Evolutionary conservation across 2,113 vertebrate genomes (phyloP), one percentile per base, ranked within the genome.

Genomic region (Eolophus roseicapilla): DNA sequence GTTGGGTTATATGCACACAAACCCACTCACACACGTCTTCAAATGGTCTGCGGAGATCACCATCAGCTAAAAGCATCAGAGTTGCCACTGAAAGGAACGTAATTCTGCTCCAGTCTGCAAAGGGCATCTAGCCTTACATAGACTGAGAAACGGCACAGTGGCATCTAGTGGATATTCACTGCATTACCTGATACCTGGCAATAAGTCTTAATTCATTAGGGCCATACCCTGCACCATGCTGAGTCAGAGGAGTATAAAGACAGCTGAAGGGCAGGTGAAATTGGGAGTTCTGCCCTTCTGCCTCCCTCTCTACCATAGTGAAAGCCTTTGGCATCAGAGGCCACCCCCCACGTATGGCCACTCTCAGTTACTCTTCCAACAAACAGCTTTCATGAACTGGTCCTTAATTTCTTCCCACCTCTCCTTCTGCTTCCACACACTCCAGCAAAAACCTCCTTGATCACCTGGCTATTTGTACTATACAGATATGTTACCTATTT

Each of bases 81-180:
- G 35, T 11, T 86, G 80, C 37, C 49, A 39, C 53, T 37, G 55
- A 81, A 74, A 63, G 35, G 52, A 80, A 57, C 44, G n/a, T 4
- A 10, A 10, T 11, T n/a, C 35, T 52, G 46, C 74, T 82, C 5
- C 0, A 1, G 19, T 33, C 73, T 74, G 86, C 1, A 1, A 83
- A 86, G 35, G n/a, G 27, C 3, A 1, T 0, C 2, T 4, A 71
- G 27, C 8, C 59, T 52, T 28, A 11, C 9, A 64, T 7, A 37
- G 41, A 24, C 0, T 52, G 35, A 68, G 76, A 90, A 90, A 89
- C 14, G 37, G 57, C 77, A 93, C 73, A 92, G 92, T 84, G 93
- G 83, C 92, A 95, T 64, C 96, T 93, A 91, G 88, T 64, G 92
- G 92, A n/a, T 86, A 55, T 33, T 29, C 17, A 15, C 1, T 59